Evolutionary conservation across 2,113 vertebrate species (phyloP), one percentile per base, ranked within the genome.

Genomic region (Ceyx cyanopectus): DNA sequence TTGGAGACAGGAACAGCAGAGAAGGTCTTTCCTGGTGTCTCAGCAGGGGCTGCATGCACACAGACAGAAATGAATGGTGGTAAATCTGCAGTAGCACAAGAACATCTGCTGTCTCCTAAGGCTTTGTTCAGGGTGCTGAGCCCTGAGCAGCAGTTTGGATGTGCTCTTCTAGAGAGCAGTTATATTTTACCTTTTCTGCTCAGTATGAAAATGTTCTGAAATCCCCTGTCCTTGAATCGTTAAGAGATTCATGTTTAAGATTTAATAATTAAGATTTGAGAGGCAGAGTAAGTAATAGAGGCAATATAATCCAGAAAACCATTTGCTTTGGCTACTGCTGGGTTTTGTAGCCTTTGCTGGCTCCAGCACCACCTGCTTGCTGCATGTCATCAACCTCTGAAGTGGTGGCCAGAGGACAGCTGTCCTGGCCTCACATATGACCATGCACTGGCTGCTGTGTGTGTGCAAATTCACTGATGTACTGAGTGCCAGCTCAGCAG

Each of bases 401-500:
- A 82, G 40, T 32, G 12, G 40, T 87, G 50, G 75, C 57, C 48
- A 46, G 40, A 22, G 56, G 14, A 75, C 89, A 85, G 87, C 60
- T 81, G 67, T 65, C n/a, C 72, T 69, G 72, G 58, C 27, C 57
- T 76, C 65, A 73, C 11, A 6, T 7, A 22, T 5, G 20, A 43
- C 54, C 23, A 48, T 26, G 8, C 1, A 3, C 40, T 79, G 67
- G 27, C 63, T 93, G 48, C 62, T 84, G 17, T 2, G 1, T 40
- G 19, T 1, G 5, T 75, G 57, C 8, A 27, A 68, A 61, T 27
- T 41, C 45, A n/a, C 9, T 0, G 0, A 45, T 10, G 30, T 29
- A 3, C 43, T 43, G 63, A 0, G 0, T 11, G 43, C 19, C 53
- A 63, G 43, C 17, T 2, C 0, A 5, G 17, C 81, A 1, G 4